Evolutionary conservation across 2,113 vertebrate genomes (phyloP).

Genomic region (Naja naja): DNA sequence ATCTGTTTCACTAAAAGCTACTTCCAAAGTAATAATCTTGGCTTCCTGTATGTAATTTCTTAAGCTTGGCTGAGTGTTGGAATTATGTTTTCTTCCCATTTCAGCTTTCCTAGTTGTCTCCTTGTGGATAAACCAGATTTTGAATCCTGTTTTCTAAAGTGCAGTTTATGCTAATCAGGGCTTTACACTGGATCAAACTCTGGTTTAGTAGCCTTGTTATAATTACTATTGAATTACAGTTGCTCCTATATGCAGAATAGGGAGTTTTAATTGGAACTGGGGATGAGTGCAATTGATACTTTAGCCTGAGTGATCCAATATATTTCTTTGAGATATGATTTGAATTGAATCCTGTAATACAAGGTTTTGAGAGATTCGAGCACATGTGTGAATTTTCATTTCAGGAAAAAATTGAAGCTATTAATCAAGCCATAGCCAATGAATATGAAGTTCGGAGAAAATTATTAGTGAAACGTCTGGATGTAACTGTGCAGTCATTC

Average conservation of each 20-base stretch:
- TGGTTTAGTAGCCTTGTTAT: background rate
- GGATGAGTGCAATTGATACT: too few species aligned
- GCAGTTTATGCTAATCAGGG: background rate
- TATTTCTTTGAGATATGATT: background rate
- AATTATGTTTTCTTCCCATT: background rate
- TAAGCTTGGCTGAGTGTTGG: background rate
- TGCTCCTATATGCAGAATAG: background rate
- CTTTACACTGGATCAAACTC: background rate
- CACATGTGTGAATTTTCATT: constrained; percentile 50
- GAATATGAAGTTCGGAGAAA: constrained; percentile 96
- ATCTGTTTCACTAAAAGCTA: background rate
- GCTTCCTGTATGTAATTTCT: background rate
- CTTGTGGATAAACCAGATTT: background rate
- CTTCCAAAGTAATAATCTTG: background rate
- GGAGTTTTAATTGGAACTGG: background rate
- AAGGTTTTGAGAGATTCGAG: background rate
- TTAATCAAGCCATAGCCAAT: constrained; percentile 94
- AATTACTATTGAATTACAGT: background rate
- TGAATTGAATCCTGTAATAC: background rate
- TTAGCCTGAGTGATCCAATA: background rate
- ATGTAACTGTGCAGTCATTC: constrained; percentile 97
- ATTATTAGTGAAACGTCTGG: constrained; percentile 94
- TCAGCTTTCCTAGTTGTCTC: background rate
- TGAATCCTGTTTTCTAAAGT: background rate
- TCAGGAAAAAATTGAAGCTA: constrained; percentile 95